Conservation (phyloP, 2,113 vertebrate species). For the Lagopus muta region DNA sequence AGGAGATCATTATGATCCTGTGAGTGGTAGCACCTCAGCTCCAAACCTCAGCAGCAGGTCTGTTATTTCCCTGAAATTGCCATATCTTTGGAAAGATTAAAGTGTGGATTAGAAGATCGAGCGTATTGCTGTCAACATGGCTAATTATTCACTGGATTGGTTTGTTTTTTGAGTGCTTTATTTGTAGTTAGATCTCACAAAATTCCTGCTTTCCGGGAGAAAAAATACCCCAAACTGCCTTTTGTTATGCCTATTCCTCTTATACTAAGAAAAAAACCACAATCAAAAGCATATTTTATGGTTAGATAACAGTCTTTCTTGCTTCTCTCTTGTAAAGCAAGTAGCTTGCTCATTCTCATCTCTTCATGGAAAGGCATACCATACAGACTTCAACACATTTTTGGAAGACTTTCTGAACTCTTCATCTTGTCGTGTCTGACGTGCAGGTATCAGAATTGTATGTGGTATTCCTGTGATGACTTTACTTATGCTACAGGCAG, state of each 20-base stretch:
- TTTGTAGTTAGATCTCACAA: background rate
- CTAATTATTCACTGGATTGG: background rate
- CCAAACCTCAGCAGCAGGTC: background rate
- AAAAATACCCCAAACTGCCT: background rate
- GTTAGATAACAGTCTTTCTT: background rate
- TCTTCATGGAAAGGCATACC: background rate
- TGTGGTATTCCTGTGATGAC: background rate
- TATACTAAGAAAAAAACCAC: background rate
- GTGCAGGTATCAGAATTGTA: background rate
- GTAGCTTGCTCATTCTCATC: background rate
- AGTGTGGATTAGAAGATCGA: background rate
- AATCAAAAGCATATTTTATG: background rate
- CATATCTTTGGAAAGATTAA: background rate
- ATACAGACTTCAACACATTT: background rate
- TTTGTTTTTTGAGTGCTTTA: background rate
- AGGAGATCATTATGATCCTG: background rate
- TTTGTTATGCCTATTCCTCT: background rate
- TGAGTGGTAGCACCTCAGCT: background rate
- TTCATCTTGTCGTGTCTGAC: background rate
- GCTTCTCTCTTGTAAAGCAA: background rate
- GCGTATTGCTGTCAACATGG: rapidly evolving
- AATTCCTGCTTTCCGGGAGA: background rate
- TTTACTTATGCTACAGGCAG: conserved; percentile 12
- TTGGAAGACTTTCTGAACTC: background rate
- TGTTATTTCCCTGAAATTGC: background rate